These are phyloP conservation scores for Cygnus buccinator DNA, from an alignment of 2,113 vertebrate species.

Conservation along the genomic window DNA sequence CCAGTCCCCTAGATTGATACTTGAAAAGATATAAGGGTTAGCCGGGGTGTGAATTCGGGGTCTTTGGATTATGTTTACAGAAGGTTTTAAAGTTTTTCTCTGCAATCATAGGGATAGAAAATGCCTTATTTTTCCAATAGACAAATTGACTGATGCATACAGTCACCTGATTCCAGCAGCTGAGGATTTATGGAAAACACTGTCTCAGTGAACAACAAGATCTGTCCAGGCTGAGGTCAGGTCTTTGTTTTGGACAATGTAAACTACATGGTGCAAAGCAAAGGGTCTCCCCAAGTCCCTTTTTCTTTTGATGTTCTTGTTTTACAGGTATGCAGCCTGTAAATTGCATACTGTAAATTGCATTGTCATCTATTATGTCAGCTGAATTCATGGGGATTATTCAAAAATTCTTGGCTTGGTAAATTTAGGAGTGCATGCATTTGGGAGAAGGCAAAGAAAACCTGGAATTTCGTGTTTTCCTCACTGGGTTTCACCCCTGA, in stretches of 20 bases:
- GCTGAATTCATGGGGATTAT: neutral
- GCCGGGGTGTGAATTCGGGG: neutral
- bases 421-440: neutral
- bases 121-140: neutral
- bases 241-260: neutral
- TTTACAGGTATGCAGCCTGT: neutral
- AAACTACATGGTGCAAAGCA: neutral
- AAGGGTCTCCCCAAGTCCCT: neutral
- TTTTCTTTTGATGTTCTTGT: neutral
- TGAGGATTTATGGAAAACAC: neutral
- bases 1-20: neutral
- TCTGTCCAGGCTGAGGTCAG: neutral
- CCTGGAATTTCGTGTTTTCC: neutral
- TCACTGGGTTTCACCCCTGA: neutral
- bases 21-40: neutral
- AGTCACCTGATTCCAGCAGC: neutral
- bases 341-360: neutral
- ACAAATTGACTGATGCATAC: neutral
- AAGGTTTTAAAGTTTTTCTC: neutral
- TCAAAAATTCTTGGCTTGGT: neutral
- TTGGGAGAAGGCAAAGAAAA: neutral
- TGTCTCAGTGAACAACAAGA: neutral
- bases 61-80: neutral
- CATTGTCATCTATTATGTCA: neutral
- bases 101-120: neutral